phyloP scores from a whole-genome alignment of 2,113 vertebrate species.

The Melanerpes aurifrons region DNA sequence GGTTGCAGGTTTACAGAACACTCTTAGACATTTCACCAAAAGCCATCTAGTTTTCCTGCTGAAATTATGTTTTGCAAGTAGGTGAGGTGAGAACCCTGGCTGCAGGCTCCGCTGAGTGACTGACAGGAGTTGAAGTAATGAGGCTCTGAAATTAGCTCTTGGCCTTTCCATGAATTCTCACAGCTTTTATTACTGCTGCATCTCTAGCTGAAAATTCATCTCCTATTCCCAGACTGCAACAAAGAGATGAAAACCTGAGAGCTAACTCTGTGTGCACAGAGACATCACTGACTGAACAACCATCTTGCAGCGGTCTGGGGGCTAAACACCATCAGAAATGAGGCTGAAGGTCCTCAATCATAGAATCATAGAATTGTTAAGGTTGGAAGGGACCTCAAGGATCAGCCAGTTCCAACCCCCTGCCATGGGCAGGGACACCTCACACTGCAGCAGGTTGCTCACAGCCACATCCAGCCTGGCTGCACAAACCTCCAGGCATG shows the following conservation, averaged over 20 bases:
- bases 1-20: not conserved
- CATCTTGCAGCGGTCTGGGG: not conserved
- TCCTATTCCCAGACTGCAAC: not conserved
- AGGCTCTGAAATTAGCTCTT: not conserved
- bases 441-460: too few species aligned
- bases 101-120: not conserved
- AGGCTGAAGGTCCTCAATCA: not conserved
- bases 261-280: not conserved
- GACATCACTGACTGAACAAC: not conserved
- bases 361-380: too few species aligned
- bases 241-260: not conserved
- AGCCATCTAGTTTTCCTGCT: not conserved
- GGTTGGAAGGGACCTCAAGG: too few species aligned
- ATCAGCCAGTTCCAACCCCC: too few species aligned
- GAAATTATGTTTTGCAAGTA: not conserved
- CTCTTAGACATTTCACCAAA: not conserved
- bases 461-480: too few species aligned
- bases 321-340: not conserved
- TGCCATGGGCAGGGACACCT: too few species aligned
- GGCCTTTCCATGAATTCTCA: not conserved
- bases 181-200: constrained; percentile 4
- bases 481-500: too few species aligned
- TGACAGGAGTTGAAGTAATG: not conserved
- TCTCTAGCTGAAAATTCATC: not conserved
- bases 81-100: constrained; percentile 26